Evolutionary conservation across 2,888 invertebrate genomes (phyloP).

Genomic region (Gymnoscelis rufifasciata): DNA sequence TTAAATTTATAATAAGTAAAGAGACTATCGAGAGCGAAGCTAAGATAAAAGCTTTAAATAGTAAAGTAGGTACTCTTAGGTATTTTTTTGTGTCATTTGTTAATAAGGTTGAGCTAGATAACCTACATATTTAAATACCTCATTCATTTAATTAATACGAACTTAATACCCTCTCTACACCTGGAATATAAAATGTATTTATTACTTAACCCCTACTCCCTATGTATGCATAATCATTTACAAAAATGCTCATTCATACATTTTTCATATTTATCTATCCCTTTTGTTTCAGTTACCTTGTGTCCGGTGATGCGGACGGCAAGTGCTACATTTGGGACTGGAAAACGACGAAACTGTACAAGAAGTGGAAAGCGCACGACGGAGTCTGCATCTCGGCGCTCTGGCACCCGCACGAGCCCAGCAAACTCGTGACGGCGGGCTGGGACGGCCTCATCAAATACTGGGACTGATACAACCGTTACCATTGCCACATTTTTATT

Average conservation of each 20-base stretch:
- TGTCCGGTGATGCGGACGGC: slow-evolving; percentile 99
- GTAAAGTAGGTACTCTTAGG: too few species aligned
- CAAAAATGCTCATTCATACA: too few species aligned
- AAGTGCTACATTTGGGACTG: slow-evolving; percentile 99
- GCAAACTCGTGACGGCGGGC: slow-evolving; percentile 97
- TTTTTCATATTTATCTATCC: too few species aligned
- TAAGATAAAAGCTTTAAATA: too few species aligned
- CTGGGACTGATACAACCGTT: slow-evolving; percentile 88
- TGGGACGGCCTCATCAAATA: slow-evolving; percentile 99
- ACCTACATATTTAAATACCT: background rate
- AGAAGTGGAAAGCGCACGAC: slow-evolving; percentile 99
- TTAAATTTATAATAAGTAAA: too few species aligned
- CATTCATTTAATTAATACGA: too few species aligned
- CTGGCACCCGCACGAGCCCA: slow-evolving; percentile 99
- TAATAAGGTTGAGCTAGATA: background rate
- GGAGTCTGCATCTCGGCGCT: slow-evolving; percentile 95
- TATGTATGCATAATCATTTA: too few species aligned
- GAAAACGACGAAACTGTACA: slow-evolving; percentile 98
- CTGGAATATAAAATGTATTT: too few species aligned
- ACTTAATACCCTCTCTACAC: too few species aligned
- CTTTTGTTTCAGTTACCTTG: slow-evolving; percentile 87
- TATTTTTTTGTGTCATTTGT: background rate
- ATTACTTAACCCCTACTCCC: too few species aligned
- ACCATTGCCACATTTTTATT: slow-evolving; percentile 52
- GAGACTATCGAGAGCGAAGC: too few species aligned